Evolutionary conservation across 1,140 invertebrate genomes (phyloP).

Genomic region (Harlomillsia oculata): DNA sequence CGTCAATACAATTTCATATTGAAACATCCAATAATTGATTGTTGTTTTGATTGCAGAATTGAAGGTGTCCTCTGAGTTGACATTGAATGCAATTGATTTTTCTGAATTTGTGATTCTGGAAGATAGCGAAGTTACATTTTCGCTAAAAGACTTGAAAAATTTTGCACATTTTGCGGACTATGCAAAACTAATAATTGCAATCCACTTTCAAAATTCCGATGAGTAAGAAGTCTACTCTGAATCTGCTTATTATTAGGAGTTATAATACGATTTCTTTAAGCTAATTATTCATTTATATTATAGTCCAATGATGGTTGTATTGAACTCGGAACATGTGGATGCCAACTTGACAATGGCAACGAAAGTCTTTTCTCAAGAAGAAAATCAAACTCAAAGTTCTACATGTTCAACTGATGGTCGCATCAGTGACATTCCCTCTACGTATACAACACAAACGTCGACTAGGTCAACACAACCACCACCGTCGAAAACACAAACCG

Average conservation of each 20-base stretch:
- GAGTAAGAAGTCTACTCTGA: conserved; percentile 26
- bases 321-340: not conserved
- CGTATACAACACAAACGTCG: too few relatives aligned
- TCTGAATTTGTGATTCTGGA: conserved; percentile 4
- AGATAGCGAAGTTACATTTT: conserved; percentile 23
- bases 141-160: conserved; percentile 28
- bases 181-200: conserved; percentile 16
- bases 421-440: too few relatives aligned
- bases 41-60: conserved; percentile 17
- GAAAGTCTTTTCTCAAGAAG: too few relatives aligned
- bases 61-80: conserved; percentile 27
- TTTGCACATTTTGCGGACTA: conserved; percentile 25
- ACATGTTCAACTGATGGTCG: too few relatives aligned
- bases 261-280: too few relatives aligned
- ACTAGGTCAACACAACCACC: too few relatives aligned
- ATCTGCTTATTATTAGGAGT: too few relatives aligned
- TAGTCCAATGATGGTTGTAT: not conserved
- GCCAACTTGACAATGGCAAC: not conserved
- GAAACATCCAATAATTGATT: not conserved
- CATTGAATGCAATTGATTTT: conserved; percentile 23
- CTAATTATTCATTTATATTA: too few relatives aligned
- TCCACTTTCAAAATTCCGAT: conserved; percentile 13
- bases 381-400: too few relatives aligned
- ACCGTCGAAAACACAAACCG: too few relatives aligned
- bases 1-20: not conserved